Base-by-base conservation (phyloP, 2,797 vertebrate species). In the Rallus crepitans region DNA sequence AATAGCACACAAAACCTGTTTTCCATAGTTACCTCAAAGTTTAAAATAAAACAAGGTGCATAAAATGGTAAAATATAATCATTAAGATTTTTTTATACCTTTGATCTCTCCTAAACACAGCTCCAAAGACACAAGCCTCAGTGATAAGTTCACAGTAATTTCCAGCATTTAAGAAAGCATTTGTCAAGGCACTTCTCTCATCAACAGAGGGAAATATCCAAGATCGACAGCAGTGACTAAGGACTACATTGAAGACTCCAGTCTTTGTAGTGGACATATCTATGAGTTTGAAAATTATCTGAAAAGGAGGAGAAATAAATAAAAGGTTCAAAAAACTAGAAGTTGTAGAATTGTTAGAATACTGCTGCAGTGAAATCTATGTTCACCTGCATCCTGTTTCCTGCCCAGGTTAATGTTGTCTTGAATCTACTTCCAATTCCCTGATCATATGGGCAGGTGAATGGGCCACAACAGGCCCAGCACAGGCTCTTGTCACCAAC, bases 81-180 rank as follows among this genome's bases (percentile, higher is more conserved):
- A 35, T 1, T 8, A 76, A 28, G 5, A 2, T 11, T 19, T 59
- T 66, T 71, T 50, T 64, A 92, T 96, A 99, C 99, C 99, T 98
- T 65, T 99, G 99, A 95, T 99, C 99, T 95, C 97, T 98, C 94
- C 99, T 98, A 96, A 99, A 99, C 86, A 99, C 98, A 19, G 99
- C 98, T 72, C 99, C 99, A 76, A 99, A 99, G 28, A 99, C 86
- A 87, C 99, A 99, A 6, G 99, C 99, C 93, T 99, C 99, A 7
- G 97, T 95, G 73, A 99, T 90, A 68, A 99, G 98, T 94, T 98
- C 95, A n/a, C 98, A 89, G 33, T 99, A 98, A 92, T 90, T 97
- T 87, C 98, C 97, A 94, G 99, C 98, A 89, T 98, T 98, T 60
- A 97, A 96, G 80, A 99, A 98, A 50, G 85, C 64, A 1, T 70